A percentile compares a stretch with the other conserved stretches of the same genome.
These are phyloP conservation scores for Eudyptes chrysolophus DNA, from an alignment of 2,113 vertebrate genomes.

Conservation along the genomic window DNA sequence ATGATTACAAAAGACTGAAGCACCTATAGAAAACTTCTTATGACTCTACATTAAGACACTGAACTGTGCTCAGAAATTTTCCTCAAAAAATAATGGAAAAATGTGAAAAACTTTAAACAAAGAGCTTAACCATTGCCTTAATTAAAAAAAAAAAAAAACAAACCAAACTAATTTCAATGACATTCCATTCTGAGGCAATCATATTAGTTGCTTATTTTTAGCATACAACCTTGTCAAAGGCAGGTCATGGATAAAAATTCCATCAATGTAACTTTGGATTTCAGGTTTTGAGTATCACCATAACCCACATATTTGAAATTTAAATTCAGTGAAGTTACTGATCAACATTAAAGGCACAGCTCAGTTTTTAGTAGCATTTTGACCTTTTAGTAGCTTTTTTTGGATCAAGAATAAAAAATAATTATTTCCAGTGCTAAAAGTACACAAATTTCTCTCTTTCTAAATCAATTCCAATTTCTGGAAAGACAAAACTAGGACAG, in stretches of 20 bases:
- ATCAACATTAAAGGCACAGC: background rate
- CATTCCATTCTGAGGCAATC: background rate
- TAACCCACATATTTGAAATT: background rate
- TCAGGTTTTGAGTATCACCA: background rate
- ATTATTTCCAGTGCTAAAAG: background rate
- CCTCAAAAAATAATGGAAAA: background rate
- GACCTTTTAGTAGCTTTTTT: background rate
- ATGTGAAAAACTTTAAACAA: background rate
- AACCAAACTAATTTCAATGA: too few relatives aligned
- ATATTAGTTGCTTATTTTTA: background rate
- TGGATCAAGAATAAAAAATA: background rate
- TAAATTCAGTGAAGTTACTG: background rate
- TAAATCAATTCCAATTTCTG: background rate
- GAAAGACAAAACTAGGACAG: background rate
- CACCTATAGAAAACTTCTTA: background rate
- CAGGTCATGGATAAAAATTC: background rate
- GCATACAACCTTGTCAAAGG: background rate
- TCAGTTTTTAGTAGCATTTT: background rate
- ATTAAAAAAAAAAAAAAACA: background rate
- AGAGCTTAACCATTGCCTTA: fast-evolving
- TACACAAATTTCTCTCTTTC: background rate
- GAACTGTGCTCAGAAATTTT: background rate
- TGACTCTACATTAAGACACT: background rate
- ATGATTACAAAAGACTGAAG: background rate
- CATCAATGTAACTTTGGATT: background rate